Base-by-base conservation (phyloP, 2,113 vertebrate genomes). In the Amblyopsis rosae region DNA sequence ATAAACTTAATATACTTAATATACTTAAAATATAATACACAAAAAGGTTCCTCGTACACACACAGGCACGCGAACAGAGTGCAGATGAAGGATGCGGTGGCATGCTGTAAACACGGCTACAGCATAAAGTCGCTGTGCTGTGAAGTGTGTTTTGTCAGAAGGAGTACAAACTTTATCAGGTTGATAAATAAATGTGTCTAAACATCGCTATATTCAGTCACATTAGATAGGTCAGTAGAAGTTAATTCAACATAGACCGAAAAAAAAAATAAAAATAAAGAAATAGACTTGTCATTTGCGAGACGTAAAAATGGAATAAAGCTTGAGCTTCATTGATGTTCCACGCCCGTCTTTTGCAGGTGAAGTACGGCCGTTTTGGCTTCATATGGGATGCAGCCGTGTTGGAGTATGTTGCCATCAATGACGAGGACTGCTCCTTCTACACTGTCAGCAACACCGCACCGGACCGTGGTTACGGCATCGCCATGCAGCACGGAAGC, bases 361-460 rank as follows among this genome's bases (percentile, higher is more conserved):
- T 99, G 86, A 98, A 98, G 80, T 88, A 93, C 0, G 97, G 97
- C 48, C 96, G 95, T 64, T 99, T 98, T 16, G 97, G 96, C 69
- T 99, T 99, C 59, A 95, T 99, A 4, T 99, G 98, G 98, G 98
- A 99, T 1, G 94, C 96, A 13, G 96, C 98, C 0, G 98, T 99
- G 26, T 82, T 99, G 91, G 97, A 99, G 81, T 98, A 98, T 0
- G 94, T 96, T 54, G 95, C 98, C 69, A 96, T 99, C 85, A 99
- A 97, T 3, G 97, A 98, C 0, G 95, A 96, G 0, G 98, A 99
- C 47, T 99, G 98, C 71, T 95, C 97, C 59, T 96, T 99, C 81
- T 98, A 98, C 86, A 97, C 96, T 0, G 85, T 97, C 0, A 95
- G 95, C 67, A 98, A 92, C 83, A 95, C 87, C 0, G 92, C 96